Base-by-base conservation (phyloP, 2,797 vertebrate species). In the Sebastes cheni region DNA sequence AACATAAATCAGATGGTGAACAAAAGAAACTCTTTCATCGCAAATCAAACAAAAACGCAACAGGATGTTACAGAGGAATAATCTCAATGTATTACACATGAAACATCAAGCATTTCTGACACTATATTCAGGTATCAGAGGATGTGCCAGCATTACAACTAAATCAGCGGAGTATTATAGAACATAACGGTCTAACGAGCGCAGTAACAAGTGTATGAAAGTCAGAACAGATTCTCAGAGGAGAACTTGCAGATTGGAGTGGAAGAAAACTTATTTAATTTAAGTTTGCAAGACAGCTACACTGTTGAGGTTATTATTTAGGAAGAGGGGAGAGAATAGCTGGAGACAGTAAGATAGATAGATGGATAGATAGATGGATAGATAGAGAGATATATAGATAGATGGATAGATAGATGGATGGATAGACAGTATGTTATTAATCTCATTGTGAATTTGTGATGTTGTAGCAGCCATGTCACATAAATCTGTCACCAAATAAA, bases 11-110 rank as follows among this genome's bases (percentile, higher is more conserved):
- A 56, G 65, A 50, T 18, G 70, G 42, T 13, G 72, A 81, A 86
- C 79, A 90, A 83, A 83, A 71, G 76, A 39, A 56, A 72, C 8
- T 30, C 90, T 93, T 93, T 93, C 72, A 92, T 93, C 84, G 5
- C 75, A 54, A 87, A 89, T 89, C 86, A 90, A 88, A 93, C 82
- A 86, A 77, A 85, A 85, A 67, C 9, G 59, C 66, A 67, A 68
- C 68, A 74, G 79, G 90, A 86, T 81, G 85, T 74, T 29, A 25
- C 46, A 50, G 39, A 75, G 6, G 62, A 85, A 77, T 74, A 83
- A 84, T 79, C 54, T 74, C 67, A 79, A 25, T 30, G 56, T 50
- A 72, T 83, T 75, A 80, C 34, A 72, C 59, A 76, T 66, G 29
- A 76, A 75, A 27, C 66, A n/a, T 68, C n/a, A 29, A 22, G 75